Base-by-base conservation (phyloP, 2,113 vertebrate genomes). In the Hyperopisus bebe region DNA sequence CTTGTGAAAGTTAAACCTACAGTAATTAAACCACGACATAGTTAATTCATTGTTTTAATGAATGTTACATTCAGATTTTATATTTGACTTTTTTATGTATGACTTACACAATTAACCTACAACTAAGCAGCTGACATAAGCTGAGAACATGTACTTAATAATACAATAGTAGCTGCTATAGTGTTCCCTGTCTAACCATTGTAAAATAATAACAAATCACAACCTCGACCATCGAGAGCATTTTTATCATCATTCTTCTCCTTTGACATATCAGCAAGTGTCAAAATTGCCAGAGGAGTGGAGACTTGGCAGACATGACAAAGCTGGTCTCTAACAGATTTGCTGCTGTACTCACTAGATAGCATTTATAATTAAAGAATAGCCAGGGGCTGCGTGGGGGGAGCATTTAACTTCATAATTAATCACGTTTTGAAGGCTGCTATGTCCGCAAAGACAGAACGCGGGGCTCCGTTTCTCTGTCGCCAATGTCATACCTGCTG, bases 401-500 rank as follows among this genome's bases (percentile, higher is more conserved):
- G 83, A 50, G 44, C 83, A 31, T 86, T 86, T 86, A 86, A 86
- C 83, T 86, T 86, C 44, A 86, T 86, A 86, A 86, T 86, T 86
- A 86, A 86, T 46, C 83, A 50, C 83, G 17, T 44, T 86, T 27
- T 31, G 47, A 86, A 50, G 83, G 24, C 83, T 47, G 47, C 83
- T 50, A 21, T 50, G 83, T 50, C 83, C 83, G 24, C 83, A 31
- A 21, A 31, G 19, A 86, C 47, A 13, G 44, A 48, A 86, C 46
- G 31, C 4, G 46, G 83, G 44, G 83, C 24, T 48, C 46, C 11
- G 2, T 11, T 10, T 21, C 24, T 50, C 83, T 48, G 24, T 2
- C 9, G 21, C 0, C 44, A 2, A 24, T 27, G 42, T 46, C 44
- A 1, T 31, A 50, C 21, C 24, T 50, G 83, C 83, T 1, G n/a